phyloP scores from a whole-genome alignment of 2,797 vertebrate species.

The Gallinago nigripennis region DNA sequence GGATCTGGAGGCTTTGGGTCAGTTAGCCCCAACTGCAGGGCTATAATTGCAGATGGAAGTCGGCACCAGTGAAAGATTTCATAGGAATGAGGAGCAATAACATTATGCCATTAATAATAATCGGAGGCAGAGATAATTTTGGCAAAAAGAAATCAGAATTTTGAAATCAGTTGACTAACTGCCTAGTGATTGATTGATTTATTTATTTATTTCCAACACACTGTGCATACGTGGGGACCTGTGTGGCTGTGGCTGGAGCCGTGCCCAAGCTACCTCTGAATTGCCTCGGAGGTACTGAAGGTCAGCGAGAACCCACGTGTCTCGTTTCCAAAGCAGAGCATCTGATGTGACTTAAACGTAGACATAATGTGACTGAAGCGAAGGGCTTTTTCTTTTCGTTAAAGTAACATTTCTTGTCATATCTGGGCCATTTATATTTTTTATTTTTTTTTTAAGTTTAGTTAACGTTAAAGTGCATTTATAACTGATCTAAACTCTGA shows the following conservation, averaged over 20 bases:
- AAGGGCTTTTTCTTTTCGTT: not conserved
- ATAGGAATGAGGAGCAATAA: not conserved
- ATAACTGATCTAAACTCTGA: not conserved
- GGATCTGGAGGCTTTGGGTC: not conserved
- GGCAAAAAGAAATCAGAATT: not conserved
- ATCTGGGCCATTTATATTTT: not conserved
- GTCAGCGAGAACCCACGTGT: not conserved
- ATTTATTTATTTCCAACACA: not conserved
- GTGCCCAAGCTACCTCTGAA: not conserved
- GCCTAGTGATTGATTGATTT: not conserved
- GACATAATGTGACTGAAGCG: not conserved
- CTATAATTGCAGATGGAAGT: not conserved
- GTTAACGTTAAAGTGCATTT: not conserved
- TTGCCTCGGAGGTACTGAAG: not conserved
- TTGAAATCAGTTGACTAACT: not conserved
- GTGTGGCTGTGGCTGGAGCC: not conserved
- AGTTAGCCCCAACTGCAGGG: not conserved
- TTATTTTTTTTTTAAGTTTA: not conserved
- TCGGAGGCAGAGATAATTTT: not conserved
- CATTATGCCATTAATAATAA: not conserved
- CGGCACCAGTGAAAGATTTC: not conserved
- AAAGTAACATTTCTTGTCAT: not conserved
- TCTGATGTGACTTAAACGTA: not conserved
- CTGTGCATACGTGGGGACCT: accelerated
- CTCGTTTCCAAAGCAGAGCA: not conserved